Percentiles rank a stretch among this genome's conserved stretches.
Conservation (phyloP, 2,113 vertebrate genomes). For the Colaptes auratus region DNA sequence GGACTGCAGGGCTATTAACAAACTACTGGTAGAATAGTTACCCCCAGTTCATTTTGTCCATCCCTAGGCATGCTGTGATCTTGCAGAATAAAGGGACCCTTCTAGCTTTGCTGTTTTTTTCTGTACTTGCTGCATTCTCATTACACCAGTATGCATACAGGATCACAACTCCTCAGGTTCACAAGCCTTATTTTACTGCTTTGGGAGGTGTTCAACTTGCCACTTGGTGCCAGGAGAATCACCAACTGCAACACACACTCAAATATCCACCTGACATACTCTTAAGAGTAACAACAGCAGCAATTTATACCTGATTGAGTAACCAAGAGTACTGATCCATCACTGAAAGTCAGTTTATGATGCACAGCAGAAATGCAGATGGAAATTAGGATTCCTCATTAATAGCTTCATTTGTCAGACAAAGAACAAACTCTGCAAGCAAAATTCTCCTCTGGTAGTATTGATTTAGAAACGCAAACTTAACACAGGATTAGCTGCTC, state of each 20-base stretch:
- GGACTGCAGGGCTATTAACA: background rate
- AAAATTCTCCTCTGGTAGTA: background rate
- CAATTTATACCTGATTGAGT: background rate
- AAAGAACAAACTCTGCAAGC: background rate
- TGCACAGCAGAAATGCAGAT: background rate
- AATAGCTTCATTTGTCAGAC: background rate
- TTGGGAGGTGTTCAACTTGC: background rate
- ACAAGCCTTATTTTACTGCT: background rate
- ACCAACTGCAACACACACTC: background rate
- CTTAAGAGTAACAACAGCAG: background rate
- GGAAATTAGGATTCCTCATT: background rate
- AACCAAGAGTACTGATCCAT: background rate
- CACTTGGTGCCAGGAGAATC: background rate
- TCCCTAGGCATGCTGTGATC: background rate
- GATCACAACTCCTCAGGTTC: background rate
- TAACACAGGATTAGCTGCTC: background rate
- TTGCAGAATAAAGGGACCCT: background rate
- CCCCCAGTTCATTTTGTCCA: background rate
- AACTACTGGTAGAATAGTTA: background rate
- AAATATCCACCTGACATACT: background rate
- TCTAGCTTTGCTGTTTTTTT: background rate
- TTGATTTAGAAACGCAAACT: constrained; percentile 14
- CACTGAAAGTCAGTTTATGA: background rate
- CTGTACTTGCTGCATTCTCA: background rate
- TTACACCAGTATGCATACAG: background rate